phyloP scores from a whole-genome alignment of 2,888 invertebrate species.

The Pachydiplax longipennis region DNA sequence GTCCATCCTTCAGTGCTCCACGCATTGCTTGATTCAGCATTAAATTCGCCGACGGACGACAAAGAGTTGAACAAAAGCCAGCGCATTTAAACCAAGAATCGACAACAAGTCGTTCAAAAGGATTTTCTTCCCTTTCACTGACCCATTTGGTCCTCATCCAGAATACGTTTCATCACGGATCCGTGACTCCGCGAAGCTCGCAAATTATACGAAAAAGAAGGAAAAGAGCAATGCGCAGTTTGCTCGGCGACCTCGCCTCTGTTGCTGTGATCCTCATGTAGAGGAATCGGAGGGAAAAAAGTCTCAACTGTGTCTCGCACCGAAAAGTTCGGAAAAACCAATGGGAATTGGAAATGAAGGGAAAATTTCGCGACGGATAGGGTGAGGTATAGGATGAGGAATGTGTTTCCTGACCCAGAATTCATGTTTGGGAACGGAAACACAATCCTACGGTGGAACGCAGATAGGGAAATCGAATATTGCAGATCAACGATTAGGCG shows the following conservation, averaged over 20 bases:
- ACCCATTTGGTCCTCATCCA: not conserved
- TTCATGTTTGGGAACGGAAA: not conserved
- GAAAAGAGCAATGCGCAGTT: not conserved
- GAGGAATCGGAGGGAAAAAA: not conserved
- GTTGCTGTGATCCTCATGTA: not conserved
- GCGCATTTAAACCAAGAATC: not conserved
- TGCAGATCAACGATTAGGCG: too few species aligned
- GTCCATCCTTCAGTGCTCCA: not conserved
- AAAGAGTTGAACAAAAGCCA: not conserved
- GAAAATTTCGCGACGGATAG: not conserved
- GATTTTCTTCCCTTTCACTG: constrained; percentile 1
- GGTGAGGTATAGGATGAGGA: not conserved
- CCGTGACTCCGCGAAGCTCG: not conserved
- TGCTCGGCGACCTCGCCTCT: not conserved
- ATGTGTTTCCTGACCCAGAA: not conserved
- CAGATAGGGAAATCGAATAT: too few species aligned
- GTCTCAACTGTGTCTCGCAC: too few species aligned
- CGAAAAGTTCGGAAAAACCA: not conserved
- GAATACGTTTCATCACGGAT: not conserved
- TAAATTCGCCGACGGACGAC: not conserved
- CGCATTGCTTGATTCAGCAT: not conserved
- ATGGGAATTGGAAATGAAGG: not conserved
- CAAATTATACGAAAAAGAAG: not conserved
- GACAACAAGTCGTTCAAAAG: not conserved
- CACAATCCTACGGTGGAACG: not conserved